Base-by-base conservation (phyloP, 1,140 invertebrate genomes). In the Drosophila sproati region DNA sequence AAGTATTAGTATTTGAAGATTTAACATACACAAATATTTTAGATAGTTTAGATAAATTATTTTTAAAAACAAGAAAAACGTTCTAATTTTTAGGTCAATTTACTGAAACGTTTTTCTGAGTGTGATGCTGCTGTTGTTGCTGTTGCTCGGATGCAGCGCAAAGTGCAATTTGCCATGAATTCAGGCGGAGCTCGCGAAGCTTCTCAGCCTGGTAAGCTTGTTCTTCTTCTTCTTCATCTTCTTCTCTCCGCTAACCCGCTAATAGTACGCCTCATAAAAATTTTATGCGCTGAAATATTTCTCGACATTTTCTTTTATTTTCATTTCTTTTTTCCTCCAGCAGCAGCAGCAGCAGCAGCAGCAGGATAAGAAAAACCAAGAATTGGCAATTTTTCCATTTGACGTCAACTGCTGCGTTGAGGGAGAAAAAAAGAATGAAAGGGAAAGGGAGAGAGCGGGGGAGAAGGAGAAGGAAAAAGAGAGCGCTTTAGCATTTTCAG, bases 201-300 rank as follows among this genome's bases (percentile, higher is more conserved):
- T 20, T 20, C 55, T 60, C 64, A 68, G 64, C 35, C 20, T 20
- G 20, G 20, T 20, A 20, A 20, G 20, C 20, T 20, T 20, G 20
- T 20, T 20, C 20, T 20, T 20, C 59, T 34, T 45, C 55, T 2
- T 10, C 37, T 10, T 4, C 45, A 8, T 12, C 37, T 56, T 12
- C 37, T 56, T 47, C 47, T 45, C 54, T 7, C 37, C 55, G 73
- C 73, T 83, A 88, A 83, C 85, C 83, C 83, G 80, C 80, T 83
- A 83, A 88, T 89, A 89, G 80, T 88, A 88, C 83, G 83, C 83
- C 83, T 89, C 83, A 87, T 87, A 88, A 88, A 87, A 87, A 83
- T 87, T 87, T 87, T 87, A 87, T 87, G 83, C 83, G 80, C 82
- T 69, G 86, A 82, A 85, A 89, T 88, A 85, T 79, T 88, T 88